phyloP scores from a whole-genome alignment of 1,140 invertebrate genomes.

The Scylla paramamosain region DNA sequence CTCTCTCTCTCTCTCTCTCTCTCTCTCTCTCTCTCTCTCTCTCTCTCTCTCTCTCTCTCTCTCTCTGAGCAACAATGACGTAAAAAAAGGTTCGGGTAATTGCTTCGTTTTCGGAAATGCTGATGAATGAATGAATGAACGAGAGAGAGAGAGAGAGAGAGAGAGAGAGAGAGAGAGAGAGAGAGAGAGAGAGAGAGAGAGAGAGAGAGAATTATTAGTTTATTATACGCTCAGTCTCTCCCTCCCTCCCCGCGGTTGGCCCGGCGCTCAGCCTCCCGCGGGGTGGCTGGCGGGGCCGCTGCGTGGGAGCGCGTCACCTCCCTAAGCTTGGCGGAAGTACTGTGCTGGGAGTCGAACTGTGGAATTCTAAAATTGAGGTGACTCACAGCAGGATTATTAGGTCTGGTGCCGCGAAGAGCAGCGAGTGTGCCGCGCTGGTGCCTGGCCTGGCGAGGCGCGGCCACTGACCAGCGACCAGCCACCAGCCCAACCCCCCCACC shows the following conservation, averaged over 20 bases:
- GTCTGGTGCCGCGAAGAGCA: background rate
- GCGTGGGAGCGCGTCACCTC: background rate
- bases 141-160: background rate
- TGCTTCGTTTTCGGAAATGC: background rate
- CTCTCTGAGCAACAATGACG: background rate
- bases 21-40: constrained; percentile 14
- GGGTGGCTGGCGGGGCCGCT: background rate
- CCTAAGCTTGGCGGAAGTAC: background rate
- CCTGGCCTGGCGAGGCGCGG: background rate
- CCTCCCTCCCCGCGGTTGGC: background rate
- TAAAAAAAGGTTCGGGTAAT: background rate
- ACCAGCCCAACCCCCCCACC: background rate
- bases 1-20: constrained; percentile 34
- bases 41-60: constrained; percentile 35
- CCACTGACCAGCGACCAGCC: too few relatives aligned
- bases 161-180: background rate
- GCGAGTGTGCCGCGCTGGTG: background rate
- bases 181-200: constrained; percentile 4
- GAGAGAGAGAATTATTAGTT: background rate
- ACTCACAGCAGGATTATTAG: background rate
- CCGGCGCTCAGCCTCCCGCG: background rate
- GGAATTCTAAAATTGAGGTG: background rate
- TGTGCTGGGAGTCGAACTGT: background rate
- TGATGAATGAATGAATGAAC: background rate
- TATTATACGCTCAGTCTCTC: background rate